These are phyloP conservation scores for Lichenostomus cassidix DNA, from an alignment of 2,113 vertebrate species.

Conservation along the genomic window DNA sequence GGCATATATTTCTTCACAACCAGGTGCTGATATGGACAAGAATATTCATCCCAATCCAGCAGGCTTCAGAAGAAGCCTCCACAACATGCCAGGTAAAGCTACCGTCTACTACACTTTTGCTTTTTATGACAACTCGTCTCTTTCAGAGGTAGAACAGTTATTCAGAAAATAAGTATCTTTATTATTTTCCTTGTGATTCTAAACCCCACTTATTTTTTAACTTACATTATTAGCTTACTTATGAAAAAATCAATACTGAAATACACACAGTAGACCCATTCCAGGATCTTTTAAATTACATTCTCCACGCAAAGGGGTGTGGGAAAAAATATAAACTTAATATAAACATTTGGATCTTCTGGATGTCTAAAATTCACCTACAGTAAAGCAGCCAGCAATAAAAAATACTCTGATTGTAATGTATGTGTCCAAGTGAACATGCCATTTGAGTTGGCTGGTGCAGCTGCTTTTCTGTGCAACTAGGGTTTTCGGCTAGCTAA, in stretches of 20 bases:
- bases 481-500: background rate
- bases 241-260: background rate
- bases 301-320: background rate
- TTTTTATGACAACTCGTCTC: background rate
- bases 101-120: background rate
- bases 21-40: background rate
- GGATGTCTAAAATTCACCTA: background rate
- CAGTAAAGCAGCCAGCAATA: background rate
- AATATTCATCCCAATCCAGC: background rate
- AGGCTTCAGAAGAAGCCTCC: background rate
- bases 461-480: background rate
- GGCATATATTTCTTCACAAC: background rate
- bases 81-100: background rate
- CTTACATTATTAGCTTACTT: background rate
- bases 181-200: background rate
- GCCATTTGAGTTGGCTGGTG: accelerated
- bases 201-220: background rate
- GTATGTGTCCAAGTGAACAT: background rate
- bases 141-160: background rate
- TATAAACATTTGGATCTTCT: background rate
- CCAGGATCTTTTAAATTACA: background rate
- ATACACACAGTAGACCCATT: background rate
- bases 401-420: background rate
- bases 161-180: background rate
- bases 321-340: background rate